Base-by-base conservation (phyloP, 2,888 invertebrate genomes). In the Andricus quercusramuli region DNA sequence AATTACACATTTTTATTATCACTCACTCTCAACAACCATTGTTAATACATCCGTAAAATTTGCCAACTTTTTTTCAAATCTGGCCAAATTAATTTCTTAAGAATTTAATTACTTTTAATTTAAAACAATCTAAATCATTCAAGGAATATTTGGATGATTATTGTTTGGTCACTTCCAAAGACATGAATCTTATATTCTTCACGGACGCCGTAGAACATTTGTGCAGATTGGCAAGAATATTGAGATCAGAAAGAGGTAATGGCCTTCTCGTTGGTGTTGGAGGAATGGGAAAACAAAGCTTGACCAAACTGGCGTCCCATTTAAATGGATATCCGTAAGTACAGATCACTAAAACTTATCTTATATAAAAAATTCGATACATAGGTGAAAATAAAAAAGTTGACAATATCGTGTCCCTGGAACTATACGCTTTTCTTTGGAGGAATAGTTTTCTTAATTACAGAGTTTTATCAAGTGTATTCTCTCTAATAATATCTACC, bases 151-250 rank as follows among this genome's bases (percentile, higher is more conserved):
- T 98, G 80, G 96, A 97, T 68, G 98, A 98, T 91, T 98, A 95
- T 91, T 97, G 97, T 91, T 94, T 97, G 67, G 94, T 95, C 56
- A 95, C 95, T 0, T 95, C 96, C 0, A 96, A 97, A 89, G 96
- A 96, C 87, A 97, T 98, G 96, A 95, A 95, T 86, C 93, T 98
- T 78, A 97, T 98, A 81, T 95, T 98, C 89, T 98, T 98, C 93
- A 95, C 96, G 94, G 98, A 98, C 92, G 97, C 97, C 1, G 93
- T 98, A 81, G 97, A 98, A 92, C 98, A 98, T 90, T 95, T 97
- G 79, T 96, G 97, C n/a, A 94, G 98, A 47, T 94, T 98, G 77
- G 97, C 97, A 0, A 95, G 98, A 62, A 96, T 98, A 83, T 93
- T 99, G 86, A 94, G 98, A 20, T 96, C 96, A 13, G 97, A 98